Percentiles rank a stretch among this genome's conserved stretches.
phyloP scores from a whole-genome alignment of 2,888 invertebrate species.

The Drosophila neotestacea region DNA sequence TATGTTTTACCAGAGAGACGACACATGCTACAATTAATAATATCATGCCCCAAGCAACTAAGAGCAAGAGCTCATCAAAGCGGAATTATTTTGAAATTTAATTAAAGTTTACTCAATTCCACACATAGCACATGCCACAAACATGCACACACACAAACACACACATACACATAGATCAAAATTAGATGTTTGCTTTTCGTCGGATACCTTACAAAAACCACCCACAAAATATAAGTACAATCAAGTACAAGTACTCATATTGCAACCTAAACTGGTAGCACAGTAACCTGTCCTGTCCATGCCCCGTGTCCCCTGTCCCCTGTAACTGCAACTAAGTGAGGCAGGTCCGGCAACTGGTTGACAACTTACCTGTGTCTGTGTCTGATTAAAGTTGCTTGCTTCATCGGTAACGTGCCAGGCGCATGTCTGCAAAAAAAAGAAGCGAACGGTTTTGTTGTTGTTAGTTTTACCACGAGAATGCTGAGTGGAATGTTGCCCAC shows the following conservation, averaged over 20 bases:
- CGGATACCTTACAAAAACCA: constrained; percentile 35
- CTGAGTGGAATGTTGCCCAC: constrained; percentile 51
- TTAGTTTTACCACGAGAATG: constrained; percentile 57
- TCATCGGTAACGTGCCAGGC: constrained; percentile 77
- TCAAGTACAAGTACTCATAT: constrained; percentile 22
- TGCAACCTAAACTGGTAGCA: constrained; percentile 55
- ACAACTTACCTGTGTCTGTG: constrained; percentile 76
- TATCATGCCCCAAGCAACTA: constrained; percentile 49
- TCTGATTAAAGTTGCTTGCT: constrained; percentile 75
- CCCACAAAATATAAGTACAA: constrained; percentile 33
- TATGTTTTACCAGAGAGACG: constrained; percentile 49
- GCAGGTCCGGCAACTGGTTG: constrained; percentile 43
- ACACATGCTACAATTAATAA: constrained; percentile 75
- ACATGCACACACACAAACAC: constrained; percentile 8
- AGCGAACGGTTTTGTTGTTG: constrained; percentile 49
- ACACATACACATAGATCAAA: constrained; percentile 32
- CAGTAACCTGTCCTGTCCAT: constrained; percentile 5
- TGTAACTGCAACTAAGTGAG: constrained; percentile 5
- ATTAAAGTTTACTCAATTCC: constrained; percentile 70
- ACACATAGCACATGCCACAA: constrained; percentile 46
- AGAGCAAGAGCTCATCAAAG: constrained; percentile 64
- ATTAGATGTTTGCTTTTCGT: constrained; percentile 54
- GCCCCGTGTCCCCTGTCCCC: background rate
- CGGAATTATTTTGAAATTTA: constrained; percentile 72
- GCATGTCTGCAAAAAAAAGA: constrained; percentile 63